Conservation (phyloP, 2,113 vertebrate genomes). For the Pseudorhombus dupliciocellatus region DNA sequence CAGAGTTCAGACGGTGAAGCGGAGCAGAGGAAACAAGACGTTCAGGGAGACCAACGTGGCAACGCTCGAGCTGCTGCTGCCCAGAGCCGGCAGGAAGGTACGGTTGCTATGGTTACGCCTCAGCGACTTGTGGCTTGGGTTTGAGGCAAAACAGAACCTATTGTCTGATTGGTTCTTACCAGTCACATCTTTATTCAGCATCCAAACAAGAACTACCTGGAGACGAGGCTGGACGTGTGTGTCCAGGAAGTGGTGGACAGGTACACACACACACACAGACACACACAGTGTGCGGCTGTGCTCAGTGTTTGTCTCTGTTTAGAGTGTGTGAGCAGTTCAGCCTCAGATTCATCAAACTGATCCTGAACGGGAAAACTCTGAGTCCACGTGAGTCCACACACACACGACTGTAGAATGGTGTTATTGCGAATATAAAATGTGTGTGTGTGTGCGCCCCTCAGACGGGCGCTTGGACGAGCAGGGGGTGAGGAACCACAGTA, state of each 20-base stretch:
- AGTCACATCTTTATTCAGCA: no score
- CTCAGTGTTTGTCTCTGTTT: slow-evolving; percentile 4
- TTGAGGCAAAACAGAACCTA: no score
- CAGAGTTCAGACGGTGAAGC: slow-evolving; percentile 84
- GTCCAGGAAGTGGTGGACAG: slow-evolving; percentile 87
- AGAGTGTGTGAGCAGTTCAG: slow-evolving; percentile 72
- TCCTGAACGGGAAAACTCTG: slow-evolving; percentile 77
- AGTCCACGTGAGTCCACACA: slow-evolving; percentile 61
- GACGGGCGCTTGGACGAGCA: slow-evolving; percentile 87
- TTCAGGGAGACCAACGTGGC: slow-evolving; percentile 88
- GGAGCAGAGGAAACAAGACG: slow-evolving; percentile 86
- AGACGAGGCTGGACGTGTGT: slow-evolving; percentile 86
- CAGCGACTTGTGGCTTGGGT: no score
- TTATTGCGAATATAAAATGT: background rate
- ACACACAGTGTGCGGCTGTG: background rate
- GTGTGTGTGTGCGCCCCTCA: slow-evolving; percentile 50
- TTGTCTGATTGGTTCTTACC: background rate
- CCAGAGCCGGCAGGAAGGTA: slow-evolving; percentile 69
- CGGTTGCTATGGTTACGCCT: no score
- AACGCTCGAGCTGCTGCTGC: slow-evolving; percentile 88
- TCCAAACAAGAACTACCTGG: slow-evolving; percentile 82
- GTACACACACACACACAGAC: slow-evolving; percentile 54
- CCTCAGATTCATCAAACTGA: slow-evolving; percentile 75
- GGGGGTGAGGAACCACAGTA: slow-evolving; percentile 90
- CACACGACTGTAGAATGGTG: background rate